These are phyloP conservation scores for Meleagris gallopavo DNA, from an alignment of 2,113 vertebrate genomes.

Conservation along the genomic window DNA sequence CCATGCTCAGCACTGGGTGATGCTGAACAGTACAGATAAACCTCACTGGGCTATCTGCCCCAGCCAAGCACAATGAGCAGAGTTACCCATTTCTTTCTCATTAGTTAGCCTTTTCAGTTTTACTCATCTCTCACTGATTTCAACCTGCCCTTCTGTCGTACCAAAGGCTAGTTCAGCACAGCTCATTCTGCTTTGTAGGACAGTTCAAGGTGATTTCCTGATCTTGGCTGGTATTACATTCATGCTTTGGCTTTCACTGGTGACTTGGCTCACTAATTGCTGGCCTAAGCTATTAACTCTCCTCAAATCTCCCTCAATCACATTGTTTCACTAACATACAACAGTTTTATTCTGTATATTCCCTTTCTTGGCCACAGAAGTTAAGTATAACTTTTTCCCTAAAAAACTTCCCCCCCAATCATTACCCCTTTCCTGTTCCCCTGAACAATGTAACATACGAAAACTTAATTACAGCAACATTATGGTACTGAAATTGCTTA, in stretches of 20 bases:
- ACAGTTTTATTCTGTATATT: neutral
- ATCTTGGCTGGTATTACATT: neutral
- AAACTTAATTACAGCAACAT: neutral
- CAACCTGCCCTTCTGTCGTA: neutral
- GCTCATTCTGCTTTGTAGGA: neutral
- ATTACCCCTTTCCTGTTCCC: neutral
- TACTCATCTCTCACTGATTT: neutral
- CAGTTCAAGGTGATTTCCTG: neutral
- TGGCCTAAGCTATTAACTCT: neutral
- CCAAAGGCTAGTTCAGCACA: neutral
- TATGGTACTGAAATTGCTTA: neutral
- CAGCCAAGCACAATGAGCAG: neutral
- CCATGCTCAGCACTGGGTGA: fast-evolving
- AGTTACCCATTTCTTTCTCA: neutral
- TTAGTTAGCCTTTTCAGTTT: neutral
- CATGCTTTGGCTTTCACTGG: neutral
- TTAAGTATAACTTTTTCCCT: neutral
- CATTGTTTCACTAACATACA: neutral
- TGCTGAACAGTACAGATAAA: neutral
- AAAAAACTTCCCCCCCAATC: neutral
- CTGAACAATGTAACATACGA: neutral
- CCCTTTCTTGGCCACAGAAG: neutral
- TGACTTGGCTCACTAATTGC: neutral
- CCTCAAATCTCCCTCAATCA: neutral
- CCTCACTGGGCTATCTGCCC: neutral